Base-by-base conservation (phyloP, 2,888 invertebrate genomes). In the Apoderus coryli region DNA sequence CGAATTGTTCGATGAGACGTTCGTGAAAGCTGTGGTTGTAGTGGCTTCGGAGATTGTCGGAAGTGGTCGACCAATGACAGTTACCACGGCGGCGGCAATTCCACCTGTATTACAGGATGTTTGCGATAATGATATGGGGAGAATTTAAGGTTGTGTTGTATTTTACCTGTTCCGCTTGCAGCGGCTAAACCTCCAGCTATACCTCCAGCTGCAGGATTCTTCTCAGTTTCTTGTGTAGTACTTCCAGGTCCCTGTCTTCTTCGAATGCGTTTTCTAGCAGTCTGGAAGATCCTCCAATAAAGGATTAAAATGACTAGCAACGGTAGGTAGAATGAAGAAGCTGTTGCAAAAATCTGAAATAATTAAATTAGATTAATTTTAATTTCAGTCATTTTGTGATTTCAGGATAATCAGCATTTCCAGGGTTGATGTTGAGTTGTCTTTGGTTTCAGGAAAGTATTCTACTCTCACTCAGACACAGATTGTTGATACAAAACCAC, bases 341-440 rank as follows among this genome's bases (percentile, higher is more conserved):
- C 74, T 0, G 89, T 90, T 16, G 88, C 88, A 52, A 88, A 89
- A 50, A 89, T 76, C n/a, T n/a, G n/a, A n/a, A n/a, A n/a, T n/a
- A n/a, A n/a, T n/a, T n/a, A n/a, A n/a, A n/a, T n/a, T n/a, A n/a
- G n/a, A n/a, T n/a, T n/a, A n/a, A n/a, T n/a, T n/a, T n/a, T n/a
- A n/a, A n/a, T n/a, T n/a, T n/a, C n/a, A n/a, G n/a, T n/a, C n/a
- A n/a, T n/a, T n/a, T n/a, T n/a, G n/a, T n/a, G n/a, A n/a, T n/a
- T n/a, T n/a, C n/a, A n/a, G n/a, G n/a, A n/a, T n/a, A n/a, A n/a
- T n/a, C n/a, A n/a, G n/a, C n/a, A n/a, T n/a, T n/a, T n/a, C n/a
- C n/a, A n/a, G n/a, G n/a, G n/a, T n/a, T n/a, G n/a, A n/a, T n/a
- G n/a, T n/a, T n/a, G n/a, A n/a, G n/a, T n/a, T n/a, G n/a, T n/a